Base-by-base conservation (phyloP, 2,797 vertebrate species). In the Spea hammondii region DNA sequence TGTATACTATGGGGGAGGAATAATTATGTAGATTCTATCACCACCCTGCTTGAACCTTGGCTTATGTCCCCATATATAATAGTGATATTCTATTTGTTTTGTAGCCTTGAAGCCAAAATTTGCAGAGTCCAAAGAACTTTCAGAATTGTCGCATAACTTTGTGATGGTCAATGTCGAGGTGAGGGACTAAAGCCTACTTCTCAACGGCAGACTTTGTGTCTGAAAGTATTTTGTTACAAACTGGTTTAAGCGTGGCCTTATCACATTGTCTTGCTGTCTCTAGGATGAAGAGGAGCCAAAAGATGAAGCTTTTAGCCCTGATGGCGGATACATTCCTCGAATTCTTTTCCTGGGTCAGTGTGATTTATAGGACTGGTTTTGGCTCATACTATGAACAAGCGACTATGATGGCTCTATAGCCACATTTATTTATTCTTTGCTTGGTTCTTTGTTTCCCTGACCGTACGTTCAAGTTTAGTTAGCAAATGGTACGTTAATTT, bases 141-240 rank as follows among this genome's bases (percentile, higher is more conserved):
- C 96, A 72, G 97, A 99, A 85, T 91, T 99, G 77, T 93, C 97
- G 4, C 98, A 99, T 91, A 99, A 98, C 93, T 99, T 99, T 87
- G 87, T 99, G 71, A 99, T 99, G 98, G 91, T 99, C 80, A 99
- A 99, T 88, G 84, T 99, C 83, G 97, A 99, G 95, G 98, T 98
- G 87, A 92, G 93, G 65, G 4, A 44, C 46, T n/a, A 59, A 11
- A n/a, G 9, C n/a, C 55, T 59, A 13, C 9, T 59, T 13, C 55
- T n/a, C 32, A 3, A 32, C 32, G 32, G 32, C 32, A 32, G 32
- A 32, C 32, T 32, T 32, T 32, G 32, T 32, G 32, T 32, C 32
- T 32, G 32, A 32, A 32, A 3, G 32, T 32, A 32, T 32, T 32
- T 32, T 32, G 32, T 47, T 66, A 46, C n/a, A 12, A 6, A 6